Base-by-base conservation (phyloP, 2,113 vertebrate genomes). In the Microcebus griseorufus region DNA sequence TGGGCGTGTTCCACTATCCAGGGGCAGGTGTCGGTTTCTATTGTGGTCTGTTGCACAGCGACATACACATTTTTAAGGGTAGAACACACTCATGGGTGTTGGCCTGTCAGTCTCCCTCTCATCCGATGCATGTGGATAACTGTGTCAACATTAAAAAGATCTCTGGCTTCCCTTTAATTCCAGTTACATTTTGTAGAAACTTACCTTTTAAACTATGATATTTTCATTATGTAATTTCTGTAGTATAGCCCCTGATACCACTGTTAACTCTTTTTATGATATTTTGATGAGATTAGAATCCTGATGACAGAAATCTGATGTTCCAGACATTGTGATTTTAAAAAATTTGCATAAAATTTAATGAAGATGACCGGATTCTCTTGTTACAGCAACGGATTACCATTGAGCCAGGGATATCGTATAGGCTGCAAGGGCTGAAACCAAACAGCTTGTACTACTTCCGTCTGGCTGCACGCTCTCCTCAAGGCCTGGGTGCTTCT, bases 381-480 rank as follows among this genome's bases (percentile, higher is more conserved):
- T 95, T 89, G n/a, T 94, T 93, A 69, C 98, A 99, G 99, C 99
- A 99, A 98, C 98, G 99, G 2, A 98, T 99, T 98, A 99, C 99
- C 98, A 99, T 99, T 67, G 99, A 99, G 67, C 99, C 99, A 73
- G 99, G 99, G 48, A 99, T 99, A 64, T 99, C 99, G 0, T 99
- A 99, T 65, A 99, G 99, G 12, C 98, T 99, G 65, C 99, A 99
- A 98, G 99, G 99, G 73, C 98, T 99, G 97, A 99, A 99, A 97
- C 99, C 99, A 92, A 99, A 99, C 98, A 99, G 99, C 83, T 99
- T 99, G 25, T 99, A 99, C 97, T 99, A 99, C 95, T 99, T 99
- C 97, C 99, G 99, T 78, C 98, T 99, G 93, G 99, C 99, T 88
- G 99, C 99, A 1, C 99, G 99, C 37, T 99, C 99, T 98, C 99